Percentiles rank a stretch among this genome's conserved stretches.
Conservation (phyloP, 2,797 vertebrate species). For the Pseudopleuronectes americanus region DNA sequence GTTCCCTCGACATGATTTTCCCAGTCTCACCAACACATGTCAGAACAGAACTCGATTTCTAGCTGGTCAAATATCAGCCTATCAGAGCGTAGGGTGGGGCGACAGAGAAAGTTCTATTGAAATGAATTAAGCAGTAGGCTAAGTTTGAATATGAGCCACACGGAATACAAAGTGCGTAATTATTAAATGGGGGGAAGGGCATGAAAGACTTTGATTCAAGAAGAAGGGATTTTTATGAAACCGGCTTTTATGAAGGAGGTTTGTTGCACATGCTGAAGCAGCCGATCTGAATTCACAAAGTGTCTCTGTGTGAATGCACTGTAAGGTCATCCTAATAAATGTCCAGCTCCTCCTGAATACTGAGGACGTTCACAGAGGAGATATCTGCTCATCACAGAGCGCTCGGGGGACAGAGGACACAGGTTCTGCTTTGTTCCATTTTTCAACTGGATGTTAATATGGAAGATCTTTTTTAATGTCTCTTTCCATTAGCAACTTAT, state of each 20-base stretch:
- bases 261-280: constrained; percentile 7
- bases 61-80: too few relatives aligned
- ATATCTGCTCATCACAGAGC: background rate
- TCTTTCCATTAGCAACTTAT: background rate
- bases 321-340: constrained; percentile 47
- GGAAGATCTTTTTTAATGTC: background rate
- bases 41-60: too few relatives aligned
- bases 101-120: too few relatives aligned
- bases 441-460: background rate
- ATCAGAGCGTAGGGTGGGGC: too few relatives aligned
- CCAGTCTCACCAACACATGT: too few relatives aligned
- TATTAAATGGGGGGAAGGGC: background rate
- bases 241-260: background rate
- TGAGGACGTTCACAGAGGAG: background rate
- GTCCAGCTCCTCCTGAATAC: constrained; percentile 23
- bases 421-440: background rate
- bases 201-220: background rate
- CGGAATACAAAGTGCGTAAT: too few relatives aligned
- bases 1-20: too few relatives aligned
- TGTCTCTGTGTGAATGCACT: constrained; percentile 5
- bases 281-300: constrained; percentile 25
- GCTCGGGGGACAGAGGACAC: background rate
- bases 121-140: too few relatives aligned
- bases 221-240: background rate
- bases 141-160: too few relatives aligned